Evolutionary conservation across 1,140 invertebrate genomes (phyloP), one percentile per base, ranked within the genome.

Genomic region (Caenorhabditis brenneri): DNA sequence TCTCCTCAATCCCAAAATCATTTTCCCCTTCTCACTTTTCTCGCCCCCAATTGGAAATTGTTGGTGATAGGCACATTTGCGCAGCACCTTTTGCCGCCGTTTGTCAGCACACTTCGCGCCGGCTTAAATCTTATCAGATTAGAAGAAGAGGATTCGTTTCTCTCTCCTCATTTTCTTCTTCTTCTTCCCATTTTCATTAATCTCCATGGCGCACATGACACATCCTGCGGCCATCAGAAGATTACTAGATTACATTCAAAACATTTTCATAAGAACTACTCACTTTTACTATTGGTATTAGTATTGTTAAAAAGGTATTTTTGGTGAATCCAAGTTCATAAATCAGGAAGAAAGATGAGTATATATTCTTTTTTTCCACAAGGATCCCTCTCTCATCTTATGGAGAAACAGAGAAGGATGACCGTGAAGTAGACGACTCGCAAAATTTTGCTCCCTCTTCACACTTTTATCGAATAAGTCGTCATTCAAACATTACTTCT

Each of bases 91-190:
- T 36, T 19, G 9, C 53, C 53, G 24, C 22, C 22, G 19, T 9
- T 22, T 16, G 48, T 7, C 48, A 65, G n/a, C 22, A 74, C 6
- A 33, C 31, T n/a, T 6, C 7, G 31, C 22, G 24, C n/a, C n/a
- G n/a, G 31, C 60, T 42, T n/a, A 74, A 74, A 74, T 74, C 65
- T 74, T 74, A 42, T 74, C 65, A 74, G 65, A 74, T 74, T 74
- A 74, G 19, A 22, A 42, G 36, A 74, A 36, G 36, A 74, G 42
- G 9, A 10, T 9, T 74, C 29, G n/a, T 74, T 16, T 74, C 65
- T 29, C 9, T 36, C n/a, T n/a, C n/a, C n/a, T n/a, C n/a, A n/a
- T n/a, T n/a, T n/a, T n/a, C n/a, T n/a, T n/a, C n/a, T n/a, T n/a
- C n/a, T n/a, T n/a, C n/a, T n/a, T n/a, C 65, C 29, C 12, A 19